Percentiles rank a stretch among this genome's conserved stretches.
These are phyloP conservation scores for Sturnira hondurensis DNA, from an alignment of 2,113 vertebrate species.

Conservation along the genomic window DNA sequence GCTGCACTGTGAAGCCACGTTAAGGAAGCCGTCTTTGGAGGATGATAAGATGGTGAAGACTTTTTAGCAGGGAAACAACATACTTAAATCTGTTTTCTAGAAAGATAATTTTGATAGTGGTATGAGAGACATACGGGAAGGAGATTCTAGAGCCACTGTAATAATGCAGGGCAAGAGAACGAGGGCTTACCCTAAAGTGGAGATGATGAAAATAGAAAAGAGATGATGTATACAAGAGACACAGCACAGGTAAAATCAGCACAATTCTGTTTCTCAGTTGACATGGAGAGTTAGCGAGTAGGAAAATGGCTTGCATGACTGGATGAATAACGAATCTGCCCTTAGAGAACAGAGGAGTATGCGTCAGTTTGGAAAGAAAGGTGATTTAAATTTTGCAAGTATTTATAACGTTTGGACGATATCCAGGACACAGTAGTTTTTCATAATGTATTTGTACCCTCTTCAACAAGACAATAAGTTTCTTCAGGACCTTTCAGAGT, in stretches of 20 bases:
- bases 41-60: background rate
- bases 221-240: background rate
- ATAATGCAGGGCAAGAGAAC: background rate
- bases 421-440: constrained; percentile 55
- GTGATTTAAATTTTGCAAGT: constrained; percentile 55
- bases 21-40: background rate
- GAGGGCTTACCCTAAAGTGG: background rate
- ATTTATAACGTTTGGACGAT: constrained; percentile 40
- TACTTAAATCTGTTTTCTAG: background rate
- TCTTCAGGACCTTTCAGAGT: constrained; percentile 42
- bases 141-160: background rate
- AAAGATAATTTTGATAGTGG: background rate
- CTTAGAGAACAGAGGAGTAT: background rate
- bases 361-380: constrained; percentile 29
- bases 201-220: background rate
- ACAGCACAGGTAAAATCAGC: constrained; percentile 85
- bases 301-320: background rate
- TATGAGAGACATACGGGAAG: background rate
- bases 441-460: constrained; percentile 32
- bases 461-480: constrained; percentile 60
- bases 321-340: constrained; percentile 4
- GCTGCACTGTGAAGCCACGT: background rate
- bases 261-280: constrained; percentile 83
- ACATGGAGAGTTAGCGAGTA: constrained; percentile 73
- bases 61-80: background rate